Conservation (phyloP, 2,888 invertebrate genomes). For the Achlya flavicornis region DNA sequence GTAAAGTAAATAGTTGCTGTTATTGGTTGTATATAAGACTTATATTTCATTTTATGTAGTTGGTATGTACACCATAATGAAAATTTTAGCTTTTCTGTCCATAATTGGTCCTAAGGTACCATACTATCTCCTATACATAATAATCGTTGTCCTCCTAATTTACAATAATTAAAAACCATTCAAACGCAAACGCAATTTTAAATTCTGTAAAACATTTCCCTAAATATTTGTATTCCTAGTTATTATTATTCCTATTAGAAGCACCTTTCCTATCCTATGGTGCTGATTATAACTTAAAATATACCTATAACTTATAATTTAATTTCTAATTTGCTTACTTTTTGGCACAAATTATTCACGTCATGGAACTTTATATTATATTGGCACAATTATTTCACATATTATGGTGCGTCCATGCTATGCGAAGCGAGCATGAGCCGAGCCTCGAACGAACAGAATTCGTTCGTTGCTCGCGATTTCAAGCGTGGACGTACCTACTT, state of each 20-base stretch:
- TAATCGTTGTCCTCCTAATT: background rate
- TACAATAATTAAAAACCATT: background rate
- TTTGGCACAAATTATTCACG: conserved; percentile 69
- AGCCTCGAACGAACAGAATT: no score
- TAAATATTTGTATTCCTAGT: background rate
- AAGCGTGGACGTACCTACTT: no score
- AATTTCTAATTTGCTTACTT: conserved; percentile 25
- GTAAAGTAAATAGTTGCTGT: no score
- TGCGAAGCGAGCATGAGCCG: no score
- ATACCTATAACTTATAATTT: background rate
- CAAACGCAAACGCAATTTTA: background rate
- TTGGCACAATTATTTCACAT: background rate
- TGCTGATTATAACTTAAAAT: background rate
- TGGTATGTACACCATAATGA: background rate
- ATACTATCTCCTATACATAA: background rate
- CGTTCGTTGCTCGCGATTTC: no score
- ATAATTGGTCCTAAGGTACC: background rate
- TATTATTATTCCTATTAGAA: background rate
- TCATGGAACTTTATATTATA: conserved; percentile 19
- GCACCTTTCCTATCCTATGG: background rate
- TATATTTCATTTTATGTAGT: background rate
- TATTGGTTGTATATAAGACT: no score
- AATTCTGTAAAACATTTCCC: background rate
- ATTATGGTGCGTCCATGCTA: no score
- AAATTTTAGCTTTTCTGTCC: background rate